Conservation (phyloP, 2,888 invertebrate species). For the Pterostichus niger region DNA sequence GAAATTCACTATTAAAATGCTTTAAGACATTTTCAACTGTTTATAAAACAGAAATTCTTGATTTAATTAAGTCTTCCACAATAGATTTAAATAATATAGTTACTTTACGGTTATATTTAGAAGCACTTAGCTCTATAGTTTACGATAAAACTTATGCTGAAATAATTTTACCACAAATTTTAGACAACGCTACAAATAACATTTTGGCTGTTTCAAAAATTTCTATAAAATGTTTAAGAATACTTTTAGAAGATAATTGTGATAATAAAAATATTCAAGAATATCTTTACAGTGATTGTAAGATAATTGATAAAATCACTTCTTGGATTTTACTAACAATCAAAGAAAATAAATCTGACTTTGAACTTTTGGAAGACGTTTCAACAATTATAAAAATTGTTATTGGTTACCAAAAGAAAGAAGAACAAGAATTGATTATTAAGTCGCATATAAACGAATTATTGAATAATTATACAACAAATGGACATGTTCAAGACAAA, state of each 20-base stretch:
- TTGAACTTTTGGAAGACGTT: conserved; percentile 74
- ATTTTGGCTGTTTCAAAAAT: conserved; percentile 69
- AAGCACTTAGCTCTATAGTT: conserved; percentile 77
- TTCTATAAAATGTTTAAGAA: conserved; percentile 71
- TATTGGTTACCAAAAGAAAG: conserved; percentile 75
- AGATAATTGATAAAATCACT: conserved; percentile 76
- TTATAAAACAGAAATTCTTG: conserved; percentile 80
- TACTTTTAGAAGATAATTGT: conserved; percentile 63
- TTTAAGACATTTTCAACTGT: conserved; percentile 79
- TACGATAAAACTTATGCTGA: conserved; percentile 78
- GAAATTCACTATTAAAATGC: conserved; percentile 77
- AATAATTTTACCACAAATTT: conserved; percentile 72
- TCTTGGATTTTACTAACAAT: conserved; percentile 71
- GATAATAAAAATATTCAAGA: conserved; percentile 73
- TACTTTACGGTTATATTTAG: conserved; percentile 73
- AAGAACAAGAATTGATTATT: conserved; percentile 77
- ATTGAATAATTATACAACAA: conserved; percentile 71
- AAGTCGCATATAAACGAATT: conserved; percentile 75
- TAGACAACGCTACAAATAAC: conserved; percentile 71
- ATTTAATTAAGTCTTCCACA: conserved; percentile 77
- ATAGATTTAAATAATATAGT: conserved; percentile 70
- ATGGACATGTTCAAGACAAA: conserved; percentile 74
- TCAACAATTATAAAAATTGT: conserved; percentile 77
- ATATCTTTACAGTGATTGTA: conserved; percentile 76
- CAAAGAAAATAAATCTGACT: conserved; percentile 44